Percentiles rank a stretch among this genome's conserved stretches.
Conservation (phyloP, 2,888 invertebrate species). For the Sicus ferrugineus region DNA sequence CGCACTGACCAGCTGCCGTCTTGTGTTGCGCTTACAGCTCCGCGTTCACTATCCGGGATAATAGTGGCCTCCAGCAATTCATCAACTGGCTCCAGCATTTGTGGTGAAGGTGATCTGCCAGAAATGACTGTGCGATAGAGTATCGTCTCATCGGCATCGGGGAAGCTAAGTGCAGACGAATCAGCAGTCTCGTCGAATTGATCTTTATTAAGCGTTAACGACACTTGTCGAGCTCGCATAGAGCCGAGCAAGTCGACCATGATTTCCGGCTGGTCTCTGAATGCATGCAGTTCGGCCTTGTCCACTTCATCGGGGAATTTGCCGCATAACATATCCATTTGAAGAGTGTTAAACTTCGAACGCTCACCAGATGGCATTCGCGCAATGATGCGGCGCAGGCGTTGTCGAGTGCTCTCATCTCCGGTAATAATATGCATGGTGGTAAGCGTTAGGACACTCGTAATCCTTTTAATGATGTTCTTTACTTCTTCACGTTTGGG, state of each 20-base stretch:
- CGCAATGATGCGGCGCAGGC: conserved; percentile 56
- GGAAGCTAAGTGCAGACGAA: conserved; percentile 51
- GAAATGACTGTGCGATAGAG: conserved; percentile 60
- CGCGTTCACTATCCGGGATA: conserved; percentile 33
- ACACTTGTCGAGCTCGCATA: conserved; percentile 58
- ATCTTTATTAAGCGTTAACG: conserved; percentile 58
- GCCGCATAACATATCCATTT: conserved; percentile 54
- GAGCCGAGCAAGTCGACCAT: conserved; percentile 54
- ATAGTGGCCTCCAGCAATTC: conserved; percentile 48
- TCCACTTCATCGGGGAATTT: conserved; percentile 53
- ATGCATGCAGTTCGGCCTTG: conserved; percentile 48
- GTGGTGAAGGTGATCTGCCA: conserved; percentile 47
- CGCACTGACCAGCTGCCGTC: conserved; percentile 54
- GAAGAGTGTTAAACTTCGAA: conserved; percentile 48
- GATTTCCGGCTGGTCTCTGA: conserved; percentile 56
- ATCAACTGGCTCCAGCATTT: conserved; percentile 52
- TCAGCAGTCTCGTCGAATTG: conserved; percentile 56
- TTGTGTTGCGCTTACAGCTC: conserved; percentile 21
- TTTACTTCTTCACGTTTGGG: conserved; percentile 66
- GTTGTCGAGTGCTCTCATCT: conserved; percentile 67
- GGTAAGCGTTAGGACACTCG: conserved; percentile 63
- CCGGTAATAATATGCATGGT: conserved; percentile 66
- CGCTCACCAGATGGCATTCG: conserved; percentile 53
- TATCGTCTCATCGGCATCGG: conserved; percentile 61
- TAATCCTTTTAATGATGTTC: conserved; percentile 57